Base-by-base conservation (phyloP, 2,888 invertebrate species). In the Toxonevra muliebris region DNA sequence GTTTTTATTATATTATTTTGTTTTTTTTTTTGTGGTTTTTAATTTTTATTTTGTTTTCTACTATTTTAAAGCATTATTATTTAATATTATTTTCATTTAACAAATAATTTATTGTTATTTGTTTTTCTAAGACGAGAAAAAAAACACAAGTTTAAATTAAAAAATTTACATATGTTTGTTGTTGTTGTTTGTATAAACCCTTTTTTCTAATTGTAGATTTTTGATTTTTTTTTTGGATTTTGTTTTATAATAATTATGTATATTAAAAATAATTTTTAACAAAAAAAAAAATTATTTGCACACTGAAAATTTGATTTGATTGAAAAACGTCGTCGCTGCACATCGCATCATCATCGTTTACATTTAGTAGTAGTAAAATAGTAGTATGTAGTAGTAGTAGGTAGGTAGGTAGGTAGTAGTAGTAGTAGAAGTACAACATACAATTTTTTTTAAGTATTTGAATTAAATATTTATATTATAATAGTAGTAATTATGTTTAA, bases 151-250 rank as follows among this genome's bases (percentile, higher is more conserved):
- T 30, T 30, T 30, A 30, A 4, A 30, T 30, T 30, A 30, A 30
- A 30, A 30, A 30, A 30, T 30, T 30, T 30, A 30, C 30, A 30
- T 4, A 4, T 30, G 30, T 30, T 30, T 30, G 2, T 30, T 30
- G 30, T 30, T 30, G 30, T 30, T 30, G 30, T 30, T n/a, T 30
- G 30, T 30, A 30, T 30, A 30, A 30, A 30, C 30, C 30, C 30
- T 30, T 30, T 30, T 40, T 30, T 61, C 15, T 67, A 68, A 64
- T 69, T 68, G 58, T 58, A 66, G 66, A 65, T 45, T 68, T 69
- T 43, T 69, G 52, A 57, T 60, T 53, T 19, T 15, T 63, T 58
- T 40, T 61, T n/a, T n/a, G n/a, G n/a, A n/a, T n/a, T n/a, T n/a
- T n/a, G n/a, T n/a, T 57, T 57, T 42, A 12, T 63, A 19, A 53